Conservation (phyloP, 2,797 vertebrate species). For the Sebastes taczanowskii region DNA sequence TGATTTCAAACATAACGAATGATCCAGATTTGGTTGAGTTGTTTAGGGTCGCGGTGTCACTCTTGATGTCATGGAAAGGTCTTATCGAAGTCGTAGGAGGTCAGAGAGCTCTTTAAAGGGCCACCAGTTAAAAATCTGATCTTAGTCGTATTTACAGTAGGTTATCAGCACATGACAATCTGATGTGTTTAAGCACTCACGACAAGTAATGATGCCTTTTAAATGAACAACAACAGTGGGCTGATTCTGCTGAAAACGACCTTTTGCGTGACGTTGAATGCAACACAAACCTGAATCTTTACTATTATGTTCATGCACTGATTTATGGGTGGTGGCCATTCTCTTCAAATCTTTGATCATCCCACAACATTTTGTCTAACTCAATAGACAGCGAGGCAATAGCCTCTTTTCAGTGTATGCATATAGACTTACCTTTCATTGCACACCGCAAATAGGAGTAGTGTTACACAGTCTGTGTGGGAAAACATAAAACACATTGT, state of each 20-base stretch:
- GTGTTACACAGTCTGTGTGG: slow-evolving; percentile 47
- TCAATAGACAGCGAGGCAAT: slow-evolving; percentile 17
- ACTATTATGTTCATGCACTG: background rate
- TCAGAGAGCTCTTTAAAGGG: slow-evolving; percentile 37
- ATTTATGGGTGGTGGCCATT: slow-evolving; percentile 43
- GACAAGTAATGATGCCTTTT: background rate
- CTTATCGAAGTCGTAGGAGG: slow-evolving; percentile 9
- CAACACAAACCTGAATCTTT: background rate
- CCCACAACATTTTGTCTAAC: slow-evolving; percentile 30
- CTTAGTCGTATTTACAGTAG: slow-evolving; percentile 1
- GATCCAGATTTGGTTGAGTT: slow-evolving; percentile 27
- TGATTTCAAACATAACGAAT: slow-evolving; percentile 8
- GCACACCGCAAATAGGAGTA: slow-evolving; percentile 51
- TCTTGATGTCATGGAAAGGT: slow-evolving; percentile 34
- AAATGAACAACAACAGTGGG: background rate
- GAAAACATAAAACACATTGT: slow-evolving; percentile 46
- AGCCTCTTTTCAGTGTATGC: slow-evolving; percentile 42
- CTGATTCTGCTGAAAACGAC: background rate
- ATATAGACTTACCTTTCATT: slow-evolving; percentile 68
- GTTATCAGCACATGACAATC: background rate
- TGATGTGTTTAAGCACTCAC: background rate
- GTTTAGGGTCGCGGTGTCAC: slow-evolving; percentile 35
- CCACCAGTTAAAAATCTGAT: slow-evolving; percentile 3
- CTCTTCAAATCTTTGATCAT: slow-evolving; percentile 46
- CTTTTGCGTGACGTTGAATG: background rate